Evolutionary conservation across 2,113 vertebrate genomes (phyloP).

Genomic region (Garra rufa): DNA sequence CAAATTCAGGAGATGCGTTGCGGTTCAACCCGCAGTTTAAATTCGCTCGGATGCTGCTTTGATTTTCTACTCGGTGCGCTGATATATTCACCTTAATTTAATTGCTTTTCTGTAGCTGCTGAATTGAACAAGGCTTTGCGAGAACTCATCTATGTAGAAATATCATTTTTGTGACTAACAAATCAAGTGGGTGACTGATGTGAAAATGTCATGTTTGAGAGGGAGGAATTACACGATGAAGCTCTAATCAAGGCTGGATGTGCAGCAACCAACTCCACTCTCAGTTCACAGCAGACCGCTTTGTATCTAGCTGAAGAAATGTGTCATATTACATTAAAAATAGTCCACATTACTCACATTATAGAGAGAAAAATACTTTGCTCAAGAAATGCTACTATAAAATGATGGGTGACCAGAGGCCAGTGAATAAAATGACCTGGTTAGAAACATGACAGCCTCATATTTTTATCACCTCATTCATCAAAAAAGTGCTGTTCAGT

Average conservation of each 20-base stretch:
- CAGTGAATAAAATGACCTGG: background rate
- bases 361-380: background rate
- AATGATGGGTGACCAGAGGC: background rate
- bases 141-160: slow-evolving; percentile 4
- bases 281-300: background rate
- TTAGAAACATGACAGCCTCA: background rate
- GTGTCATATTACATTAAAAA: background rate
- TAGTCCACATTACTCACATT: background rate
- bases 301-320: background rate
- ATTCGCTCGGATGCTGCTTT: background rate
- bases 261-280: background rate
- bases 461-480: background rate
- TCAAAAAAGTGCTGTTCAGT: background rate
- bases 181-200: slow-evolving; percentile 7
- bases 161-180: background rate
- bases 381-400: background rate
- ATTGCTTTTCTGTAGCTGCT: background rate
- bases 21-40: background rate
- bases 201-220: slow-evolving; percentile 5
- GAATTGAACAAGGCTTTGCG: background rate
- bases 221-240: background rate
- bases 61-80: slow-evolving; percentile 6
- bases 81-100: slow-evolving; percentile 5
- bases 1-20: background rate
- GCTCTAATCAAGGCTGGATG: background rate